Evolutionary conservation across 1,140 invertebrate species (phyloP), one percentile per base, ranked within the genome.

Genomic region (Apocrypta bakeri): DNA sequence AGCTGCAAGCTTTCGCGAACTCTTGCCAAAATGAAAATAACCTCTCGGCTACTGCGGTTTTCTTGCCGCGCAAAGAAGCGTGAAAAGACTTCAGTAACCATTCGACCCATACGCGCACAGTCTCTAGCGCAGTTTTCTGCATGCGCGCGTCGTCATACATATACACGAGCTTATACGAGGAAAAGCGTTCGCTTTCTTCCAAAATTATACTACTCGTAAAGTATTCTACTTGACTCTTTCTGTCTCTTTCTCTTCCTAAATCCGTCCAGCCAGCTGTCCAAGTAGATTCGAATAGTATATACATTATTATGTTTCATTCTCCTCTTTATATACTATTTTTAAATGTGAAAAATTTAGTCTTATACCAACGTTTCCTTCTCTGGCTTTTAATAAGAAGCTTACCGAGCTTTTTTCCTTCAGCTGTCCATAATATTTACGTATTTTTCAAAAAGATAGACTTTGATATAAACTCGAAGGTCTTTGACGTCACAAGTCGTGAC

Each of bases 121-220:
- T 37, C 33, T 37, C 33, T 37, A 2, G 33, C 11, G 27, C 27
- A 68, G 68, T 12, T 37, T 72, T 79, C 31, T 64, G 17, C 64
- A 24, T 40, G 33, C 56, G 25, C 48, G 73, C 29, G 17, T 24
- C 25, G 25, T 9, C 17, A 21, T 63, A 56, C 6, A 61, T 74
- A 29, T 14, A 74, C 25, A 74, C 27, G 17, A n/a, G 21, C 8
- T 7, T 72, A 37, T 74, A 25, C 25, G 72, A 25, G 11, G 72
- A 12, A 27, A 25, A 27, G 24, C 71, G 11, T 27, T 42, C 37
- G n/a, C n/a, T 73, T 48, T 29, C 71, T 9, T 6, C 33, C 27
- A 14, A 85, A 87, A 87, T 87, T 87, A 87, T 87, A 86, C 84
- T 82, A 86, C 85, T 86, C 85, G 69, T 87, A 86, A 87, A 87